phyloP scores from a whole-genome alignment of 2,797 vertebrate genomes.

The Fratercula arctica region DNA sequence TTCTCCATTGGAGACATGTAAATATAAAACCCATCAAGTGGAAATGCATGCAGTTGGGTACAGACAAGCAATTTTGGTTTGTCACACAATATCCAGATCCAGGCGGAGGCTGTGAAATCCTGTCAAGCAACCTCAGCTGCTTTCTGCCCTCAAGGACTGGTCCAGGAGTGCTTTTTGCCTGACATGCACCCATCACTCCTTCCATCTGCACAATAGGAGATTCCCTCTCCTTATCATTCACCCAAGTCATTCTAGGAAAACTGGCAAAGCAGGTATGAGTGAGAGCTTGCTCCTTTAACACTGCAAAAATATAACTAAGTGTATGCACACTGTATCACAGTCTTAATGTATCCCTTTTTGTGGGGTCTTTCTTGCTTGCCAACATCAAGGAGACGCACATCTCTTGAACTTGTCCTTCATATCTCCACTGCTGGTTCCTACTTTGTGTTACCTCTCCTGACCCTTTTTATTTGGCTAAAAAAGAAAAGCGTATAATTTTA shows the following conservation, averaged over 20 bases:
- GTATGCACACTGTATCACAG: not conserved
- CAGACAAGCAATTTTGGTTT: slow-evolving; percentile 28
- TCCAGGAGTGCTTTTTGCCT: not conserved
- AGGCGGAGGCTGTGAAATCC: not conserved
- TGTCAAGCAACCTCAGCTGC: not conserved
- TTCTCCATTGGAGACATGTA: not conserved
- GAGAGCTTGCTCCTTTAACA: not conserved
- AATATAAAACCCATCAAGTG: slow-evolving; percentile 13
- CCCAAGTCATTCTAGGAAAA: not conserved
- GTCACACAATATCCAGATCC: not conserved
- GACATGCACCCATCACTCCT: not conserved
- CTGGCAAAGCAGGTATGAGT: not conserved
- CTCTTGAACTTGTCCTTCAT: not conserved
- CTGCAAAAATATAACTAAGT: not conserved
- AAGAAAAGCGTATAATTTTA: not conserved
- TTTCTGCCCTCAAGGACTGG: not conserved
- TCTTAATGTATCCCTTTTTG: not conserved
- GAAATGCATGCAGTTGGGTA: slow-evolving; percentile 19
- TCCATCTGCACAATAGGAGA: fast-evolving
- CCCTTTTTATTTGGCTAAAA: not conserved
- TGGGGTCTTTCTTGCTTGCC: not conserved
- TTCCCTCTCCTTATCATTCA: not conserved
- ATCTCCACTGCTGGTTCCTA: not conserved
- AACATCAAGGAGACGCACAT: fast-evolving
- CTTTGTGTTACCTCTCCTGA: not conserved